Evolutionary conservation across 2,113 vertebrate genomes (phyloP).

Genomic region (Phycodurus eques): DNA sequence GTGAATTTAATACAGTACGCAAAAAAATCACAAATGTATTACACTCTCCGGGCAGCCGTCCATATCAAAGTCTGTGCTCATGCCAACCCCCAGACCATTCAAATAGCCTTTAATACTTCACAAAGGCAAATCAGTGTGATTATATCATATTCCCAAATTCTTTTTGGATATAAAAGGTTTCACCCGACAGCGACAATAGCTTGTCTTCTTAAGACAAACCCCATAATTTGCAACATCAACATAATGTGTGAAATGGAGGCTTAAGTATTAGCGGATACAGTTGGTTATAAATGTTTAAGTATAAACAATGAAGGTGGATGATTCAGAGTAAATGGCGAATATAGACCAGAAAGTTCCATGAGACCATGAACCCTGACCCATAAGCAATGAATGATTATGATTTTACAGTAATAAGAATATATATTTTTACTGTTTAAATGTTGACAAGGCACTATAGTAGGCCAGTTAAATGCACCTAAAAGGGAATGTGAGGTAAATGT

Average conservation of each 20-base stretch:
- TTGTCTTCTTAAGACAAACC: no score
- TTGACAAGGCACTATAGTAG: background rate
- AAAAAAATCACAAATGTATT: no score
- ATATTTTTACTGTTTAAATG: no score
- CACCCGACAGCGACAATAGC: no score
- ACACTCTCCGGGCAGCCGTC: no score
- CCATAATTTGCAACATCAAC: background rate
- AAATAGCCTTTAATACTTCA: no score
- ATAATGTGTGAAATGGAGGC: background rate
- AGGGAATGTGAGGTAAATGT: background rate
- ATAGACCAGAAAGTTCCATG: background rate
- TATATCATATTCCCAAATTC: no score
- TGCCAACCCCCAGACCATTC: no score
- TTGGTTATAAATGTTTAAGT: background rate
- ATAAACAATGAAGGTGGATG: background rate
- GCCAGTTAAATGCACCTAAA: background rate
- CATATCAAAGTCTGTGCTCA: no score
- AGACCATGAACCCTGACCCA: background rate
- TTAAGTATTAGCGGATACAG: background rate
- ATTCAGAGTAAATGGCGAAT: background rate
- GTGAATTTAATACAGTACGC: no score
- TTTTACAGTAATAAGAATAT: background rate
- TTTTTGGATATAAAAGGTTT: no score
- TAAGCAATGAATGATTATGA: background rate
- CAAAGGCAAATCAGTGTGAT: no score